Evolutionary conservation across 1,140 invertebrate species (phyloP).

Genomic region (Thaumetopoea pityocampa): DNA sequence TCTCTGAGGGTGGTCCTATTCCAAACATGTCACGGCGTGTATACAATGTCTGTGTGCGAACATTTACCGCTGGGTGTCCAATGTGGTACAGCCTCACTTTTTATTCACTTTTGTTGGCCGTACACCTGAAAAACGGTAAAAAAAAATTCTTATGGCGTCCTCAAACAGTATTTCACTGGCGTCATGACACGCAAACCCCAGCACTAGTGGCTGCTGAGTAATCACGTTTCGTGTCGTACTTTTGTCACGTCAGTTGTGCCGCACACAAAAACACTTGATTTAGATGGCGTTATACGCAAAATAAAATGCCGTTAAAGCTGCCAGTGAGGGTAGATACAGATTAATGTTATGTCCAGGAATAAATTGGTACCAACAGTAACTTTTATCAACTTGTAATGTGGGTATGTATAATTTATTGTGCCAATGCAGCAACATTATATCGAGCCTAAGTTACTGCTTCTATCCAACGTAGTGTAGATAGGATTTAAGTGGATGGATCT

Average conservation of each 20-base stretch:
- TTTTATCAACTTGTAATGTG: too few species aligned
- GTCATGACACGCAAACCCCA: constrained; percentile 53
- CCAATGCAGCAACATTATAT: too few species aligned
- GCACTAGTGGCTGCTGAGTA: constrained; percentile 40
- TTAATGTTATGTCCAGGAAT: too few species aligned
- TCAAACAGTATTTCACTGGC: constrained; percentile 52
- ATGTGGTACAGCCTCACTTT: constrained; percentile 43
- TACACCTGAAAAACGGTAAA: constrained; percentile 50
- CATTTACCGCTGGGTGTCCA: constrained; percentile 37
- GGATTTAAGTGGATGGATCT: too few species aligned
- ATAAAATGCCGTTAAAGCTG: constrained; percentile 16
- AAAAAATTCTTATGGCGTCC: constrained; percentile 18
- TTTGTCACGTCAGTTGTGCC: constrained; percentile 38
- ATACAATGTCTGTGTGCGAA: constrained; percentile 48
- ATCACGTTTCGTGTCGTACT: constrained; percentile 58
- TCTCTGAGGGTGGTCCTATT: constrained; percentile 25
- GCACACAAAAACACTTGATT: constrained; percentile 51
- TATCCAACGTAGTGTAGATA: too few species aligned
- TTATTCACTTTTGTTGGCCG: constrained; percentile 48
- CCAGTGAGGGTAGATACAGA: too few species aligned
- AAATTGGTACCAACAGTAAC: too few species aligned
- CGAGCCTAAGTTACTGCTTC: too few species aligned
- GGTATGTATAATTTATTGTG: too few species aligned
- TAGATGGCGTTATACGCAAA: constrained; percentile 31
- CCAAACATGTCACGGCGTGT: constrained; percentile 52